phyloP scores from a whole-genome alignment of 2,888 invertebrate species.

The Tetranychus piercei region DNA sequence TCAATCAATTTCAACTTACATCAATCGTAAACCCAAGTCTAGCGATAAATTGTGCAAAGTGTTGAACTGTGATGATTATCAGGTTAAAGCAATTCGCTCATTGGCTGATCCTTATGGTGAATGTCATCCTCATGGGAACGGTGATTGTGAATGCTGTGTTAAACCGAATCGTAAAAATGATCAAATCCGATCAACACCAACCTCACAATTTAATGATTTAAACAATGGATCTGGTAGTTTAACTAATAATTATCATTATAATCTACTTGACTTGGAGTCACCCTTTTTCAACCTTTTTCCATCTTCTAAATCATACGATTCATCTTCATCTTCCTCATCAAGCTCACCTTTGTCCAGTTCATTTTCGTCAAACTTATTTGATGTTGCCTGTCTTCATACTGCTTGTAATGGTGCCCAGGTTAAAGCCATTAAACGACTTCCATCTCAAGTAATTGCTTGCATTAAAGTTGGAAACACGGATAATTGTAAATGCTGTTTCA shows the following conservation, averaged over 20 bases:
- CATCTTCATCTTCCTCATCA: background rate
- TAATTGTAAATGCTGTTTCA: conserved; percentile 8
- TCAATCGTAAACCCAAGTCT: background rate
- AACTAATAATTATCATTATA: background rate
- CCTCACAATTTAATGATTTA: background rate
- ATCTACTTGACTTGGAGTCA: background rate
- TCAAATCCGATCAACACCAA: background rate
- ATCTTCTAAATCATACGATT: background rate
- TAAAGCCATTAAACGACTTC: background rate
- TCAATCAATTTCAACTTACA: background rate
- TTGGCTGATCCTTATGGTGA: background rate
- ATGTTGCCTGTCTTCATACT: background rate
- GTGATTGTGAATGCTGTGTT: background rate
- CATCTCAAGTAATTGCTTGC: background rate
- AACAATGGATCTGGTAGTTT: background rate
- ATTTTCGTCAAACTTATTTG: background rate
- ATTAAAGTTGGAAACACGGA: background rate
- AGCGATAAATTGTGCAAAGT: background rate
- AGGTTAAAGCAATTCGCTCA: conserved; percentile 4
- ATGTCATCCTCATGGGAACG: background rate
- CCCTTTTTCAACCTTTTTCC: background rate
- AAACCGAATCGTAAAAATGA: background rate
- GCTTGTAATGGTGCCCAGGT: background rate
- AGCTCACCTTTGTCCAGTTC: background rate
- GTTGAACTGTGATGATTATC: conserved; percentile 5